Conservation (phyloP, 2,888 invertebrate species). For the Nipponacmea schrenckii region DNA sequence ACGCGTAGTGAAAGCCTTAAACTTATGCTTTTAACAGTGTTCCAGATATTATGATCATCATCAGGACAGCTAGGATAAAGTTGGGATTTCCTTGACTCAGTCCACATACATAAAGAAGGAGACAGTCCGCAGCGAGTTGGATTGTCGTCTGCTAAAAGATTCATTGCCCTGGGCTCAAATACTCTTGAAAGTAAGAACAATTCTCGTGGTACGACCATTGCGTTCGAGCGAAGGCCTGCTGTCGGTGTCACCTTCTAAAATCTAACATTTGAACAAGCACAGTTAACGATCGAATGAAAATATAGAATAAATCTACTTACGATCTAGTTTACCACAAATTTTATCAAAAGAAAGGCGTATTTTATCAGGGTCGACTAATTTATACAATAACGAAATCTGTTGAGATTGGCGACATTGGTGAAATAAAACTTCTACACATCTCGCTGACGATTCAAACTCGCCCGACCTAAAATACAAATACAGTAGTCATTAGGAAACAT, state of each 20-base stretch:
- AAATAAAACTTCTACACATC: background rate
- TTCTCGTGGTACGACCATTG: too few relatives aligned
- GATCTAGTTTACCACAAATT: background rate
- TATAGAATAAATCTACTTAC: background rate
- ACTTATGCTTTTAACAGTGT: too few relatives aligned
- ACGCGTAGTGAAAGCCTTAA: too few relatives aligned
- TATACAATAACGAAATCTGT: background rate
- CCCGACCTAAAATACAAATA: background rate
- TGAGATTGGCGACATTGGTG: background rate
- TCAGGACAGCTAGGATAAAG: too few relatives aligned
- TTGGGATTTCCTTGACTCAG: too few relatives aligned
- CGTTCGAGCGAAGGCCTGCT: too few relatives aligned
- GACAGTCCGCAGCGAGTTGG: too few relatives aligned
- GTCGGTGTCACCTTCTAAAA: background rate
- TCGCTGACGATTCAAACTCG: background rate
- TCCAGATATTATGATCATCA: too few relatives aligned
- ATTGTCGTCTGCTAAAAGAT: too few relatives aligned
- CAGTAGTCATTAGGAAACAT: background rate
- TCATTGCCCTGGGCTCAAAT: too few relatives aligned
- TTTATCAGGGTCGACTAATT: background rate
- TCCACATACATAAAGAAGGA: too few relatives aligned
- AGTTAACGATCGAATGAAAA: background rate
- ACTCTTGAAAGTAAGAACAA: too few relatives aligned
- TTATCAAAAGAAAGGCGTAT: slow-evolving; percentile 1
- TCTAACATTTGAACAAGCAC: background rate